A percentile compares a stretch with the other conserved stretches of the same genome.
phyloP scores from a whole-genome alignment of 2,888 invertebrate genomes.

The Stenchaetothrips biformis region DNA sequence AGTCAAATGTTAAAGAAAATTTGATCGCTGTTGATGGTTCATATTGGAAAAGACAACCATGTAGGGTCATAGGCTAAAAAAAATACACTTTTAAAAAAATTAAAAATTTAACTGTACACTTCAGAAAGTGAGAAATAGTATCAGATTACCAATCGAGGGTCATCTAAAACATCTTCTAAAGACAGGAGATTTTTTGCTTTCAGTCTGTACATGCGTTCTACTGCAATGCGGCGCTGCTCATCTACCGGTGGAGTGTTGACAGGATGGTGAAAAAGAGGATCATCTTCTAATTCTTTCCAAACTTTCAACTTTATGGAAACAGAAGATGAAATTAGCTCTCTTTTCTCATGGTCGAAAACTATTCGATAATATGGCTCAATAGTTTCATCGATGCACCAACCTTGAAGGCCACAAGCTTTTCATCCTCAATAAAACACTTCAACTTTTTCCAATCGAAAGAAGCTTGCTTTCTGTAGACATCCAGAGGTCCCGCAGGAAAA shows the following conservation, averaged over 20 bases:
- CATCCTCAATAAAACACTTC: constrained; percentile 51
- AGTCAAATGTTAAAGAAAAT: constrained; percentile 45
- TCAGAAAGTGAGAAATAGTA: constrained; percentile 33
- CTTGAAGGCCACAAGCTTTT: constrained; percentile 51
- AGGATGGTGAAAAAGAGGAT: constrained; percentile 55
- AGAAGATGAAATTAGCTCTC: background rate
- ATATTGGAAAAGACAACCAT: constrained; percentile 42
- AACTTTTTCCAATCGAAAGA: constrained; percentile 65
- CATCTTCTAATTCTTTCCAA: constrained; percentile 55
- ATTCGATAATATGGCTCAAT: constrained; percentile 12
- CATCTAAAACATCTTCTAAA: constrained; percentile 49
- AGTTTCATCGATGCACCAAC: constrained; percentile 53
- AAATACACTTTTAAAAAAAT: constrained; percentile 22
- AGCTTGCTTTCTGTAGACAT: constrained; percentile 58
- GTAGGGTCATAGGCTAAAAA: constrained; percentile 36
- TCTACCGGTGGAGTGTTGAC: constrained; percentile 52
- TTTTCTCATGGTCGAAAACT: background rate
- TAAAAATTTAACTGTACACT: constrained; percentile 26
- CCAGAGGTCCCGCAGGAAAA: constrained; percentile 60
- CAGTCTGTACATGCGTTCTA: constrained; percentile 58
- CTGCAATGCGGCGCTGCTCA: constrained; percentile 54
- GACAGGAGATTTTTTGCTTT: constrained; percentile 60
- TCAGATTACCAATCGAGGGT: constrained; percentile 40
- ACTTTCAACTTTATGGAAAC: constrained; percentile 50
- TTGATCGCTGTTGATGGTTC: constrained; percentile 46